Evolutionary conservation across 2,888 invertebrate genomes (phyloP), one percentile per base, ranked within the genome.

Genomic region (Heliconius hortense): DNA sequence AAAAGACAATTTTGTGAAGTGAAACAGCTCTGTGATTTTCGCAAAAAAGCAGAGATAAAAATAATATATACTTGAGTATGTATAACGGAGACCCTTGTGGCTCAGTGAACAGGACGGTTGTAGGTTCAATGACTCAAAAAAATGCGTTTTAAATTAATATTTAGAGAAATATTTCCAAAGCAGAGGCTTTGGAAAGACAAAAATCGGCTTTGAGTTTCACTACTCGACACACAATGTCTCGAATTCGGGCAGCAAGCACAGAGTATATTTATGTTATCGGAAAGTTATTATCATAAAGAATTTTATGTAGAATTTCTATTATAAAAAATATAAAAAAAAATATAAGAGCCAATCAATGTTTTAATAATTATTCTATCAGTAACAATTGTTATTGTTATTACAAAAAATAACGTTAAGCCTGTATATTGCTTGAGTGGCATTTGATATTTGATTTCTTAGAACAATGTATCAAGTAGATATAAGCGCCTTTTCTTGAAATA

Each of bases 371-470:
- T 63, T 31, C n/a, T 35, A 4, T n/a, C 4, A 35, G 13, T 63
- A n/a, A 3, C 2, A 35, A 35, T 63, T 35, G 18, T 8, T 53
- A n/a, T 56, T 56, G 56, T 56, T 0, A 53, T 53, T n/a, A 53
- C 21, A 53, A n/a, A 21, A 62, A 63, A 63, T 31, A 35, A 64
- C 31, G 62, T 62, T 21, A 31, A 67, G 1, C 4, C 11, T 15
- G n/a, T 69, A 13, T 53, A 68, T 68, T 1, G 28, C 13, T 56
- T 13, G 53, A n/a, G 48, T 28, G 31, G 4, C 7, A 31, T 31
- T n/a, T 69, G 31, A 69, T 28, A 69, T 69, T 56, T 53, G 7
- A 31, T 56, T 69, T 69, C 69, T 69, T 31, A 69, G 53, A 69
- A 69, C 31, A 56, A 69, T 69, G 31, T 69, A 69, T 53, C 31